Conservation (phyloP, 2,888 invertebrate genomes). For the Diplolepis rosae region DNA sequence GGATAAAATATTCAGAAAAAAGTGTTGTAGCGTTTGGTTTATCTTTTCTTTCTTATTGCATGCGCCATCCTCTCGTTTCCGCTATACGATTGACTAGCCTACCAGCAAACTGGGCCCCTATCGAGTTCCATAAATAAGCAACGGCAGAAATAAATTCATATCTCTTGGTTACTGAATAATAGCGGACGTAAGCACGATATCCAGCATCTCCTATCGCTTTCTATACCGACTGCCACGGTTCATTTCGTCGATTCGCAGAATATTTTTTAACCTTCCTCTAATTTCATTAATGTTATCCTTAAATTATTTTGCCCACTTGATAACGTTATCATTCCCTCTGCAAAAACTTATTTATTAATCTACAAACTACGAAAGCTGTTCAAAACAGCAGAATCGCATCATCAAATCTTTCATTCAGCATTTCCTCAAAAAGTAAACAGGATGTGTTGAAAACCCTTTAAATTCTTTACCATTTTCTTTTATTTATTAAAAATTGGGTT, state of each 20-base stretch:
- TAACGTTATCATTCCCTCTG: not conserved
- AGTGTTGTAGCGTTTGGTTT: conserved; percentile 19
- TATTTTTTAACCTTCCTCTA: not conserved
- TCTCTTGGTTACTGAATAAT: conserved; percentile 54
- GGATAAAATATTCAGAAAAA: too few relatives aligned
- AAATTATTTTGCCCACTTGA: not conserved
- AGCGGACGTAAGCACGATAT: conserved; percentile 56
- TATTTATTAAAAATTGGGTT: too few relatives aligned
- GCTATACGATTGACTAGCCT: conserved; percentile 43
- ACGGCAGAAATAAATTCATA: conserved; percentile 65
- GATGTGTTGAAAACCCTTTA: too few relatives aligned
- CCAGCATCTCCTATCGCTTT: conserved; percentile 59
- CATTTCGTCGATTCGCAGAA: conserved; percentile 5
- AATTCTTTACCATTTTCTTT: too few relatives aligned
- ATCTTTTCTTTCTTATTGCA: conserved; percentile 32
- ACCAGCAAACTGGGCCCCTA: conserved; percentile 50
- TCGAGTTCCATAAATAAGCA: conserved; percentile 65
- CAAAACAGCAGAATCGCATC: not conserved
- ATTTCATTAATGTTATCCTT: not conserved
- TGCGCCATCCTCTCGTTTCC: conserved; percentile 45
- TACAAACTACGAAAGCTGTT: not conserved
- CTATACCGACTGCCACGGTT: conserved; percentile 4
- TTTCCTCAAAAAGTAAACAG: not conserved
- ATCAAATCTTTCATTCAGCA: not conserved
- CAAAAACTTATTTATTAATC: not conserved